Base-by-base conservation (phyloP, 2,888 invertebrate genomes). In the Gastracanthus pulcherrimus region DNA sequence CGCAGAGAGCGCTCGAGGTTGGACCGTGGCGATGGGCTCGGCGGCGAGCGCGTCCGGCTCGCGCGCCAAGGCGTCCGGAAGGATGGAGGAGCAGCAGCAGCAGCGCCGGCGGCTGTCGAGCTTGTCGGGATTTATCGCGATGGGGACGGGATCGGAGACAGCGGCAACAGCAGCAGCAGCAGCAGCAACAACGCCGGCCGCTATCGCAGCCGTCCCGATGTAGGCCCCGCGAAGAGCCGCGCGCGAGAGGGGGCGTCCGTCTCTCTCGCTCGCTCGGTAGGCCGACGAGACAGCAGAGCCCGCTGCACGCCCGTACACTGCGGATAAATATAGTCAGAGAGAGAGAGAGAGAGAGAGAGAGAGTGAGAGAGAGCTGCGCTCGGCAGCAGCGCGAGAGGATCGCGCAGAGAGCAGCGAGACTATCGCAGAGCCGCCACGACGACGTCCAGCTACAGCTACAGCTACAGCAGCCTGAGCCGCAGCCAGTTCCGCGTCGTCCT, bases 401-500 rank as follows among this genome's bases (percentile, higher is more conserved):
- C 67, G 26, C 67, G 38, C 31, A 51, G 31, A 6, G 48, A 23
- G 55, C 66, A 38, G 60, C 58, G n/a, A 29, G 23, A 34, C 55
- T n/a, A 38, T n/a, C 66, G 26, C 55, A 13, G 36, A 72, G 72
- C 71, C 62, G 76, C 55, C 70, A 79, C 82, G 76, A 79, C 76
- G 76, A 11, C 67, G 5, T 19, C 19, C 66, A n/a, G n/a, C n/a
- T n/a, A n/a, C n/a, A 45, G 41, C 38, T 19, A 64, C 31, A 23
- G 26, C 62, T 38, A 34, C 69, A 45, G 74, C 38, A 82, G 76
- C 86, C 19, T 51, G 23, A 62, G 31, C 64, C 13, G 83, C 87
- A 86, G 87, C 88, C 87, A 86, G 87, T 87, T 86, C 87, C 87
- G 87, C 88, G 88, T 88, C 90, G 87, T 87, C 90, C 89, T 89